Conservation (phyloP, 2,797 vertebrate genomes). For the Heliangelus exortis region DNA sequence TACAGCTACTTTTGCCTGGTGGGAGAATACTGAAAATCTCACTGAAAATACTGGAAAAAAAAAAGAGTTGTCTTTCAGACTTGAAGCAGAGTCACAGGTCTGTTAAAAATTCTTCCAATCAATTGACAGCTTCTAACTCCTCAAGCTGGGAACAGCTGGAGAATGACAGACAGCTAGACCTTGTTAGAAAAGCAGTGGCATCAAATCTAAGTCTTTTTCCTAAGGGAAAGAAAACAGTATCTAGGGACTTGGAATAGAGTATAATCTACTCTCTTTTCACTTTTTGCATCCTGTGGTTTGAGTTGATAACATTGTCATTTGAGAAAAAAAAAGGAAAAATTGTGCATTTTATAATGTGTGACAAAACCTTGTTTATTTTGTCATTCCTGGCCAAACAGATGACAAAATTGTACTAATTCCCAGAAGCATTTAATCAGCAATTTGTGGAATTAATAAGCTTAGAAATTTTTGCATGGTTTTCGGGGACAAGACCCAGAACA, state of each 20-base stretch:
- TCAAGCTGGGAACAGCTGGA: conserved; percentile 36
- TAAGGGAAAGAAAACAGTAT: neutral
- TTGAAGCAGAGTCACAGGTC: neutral
- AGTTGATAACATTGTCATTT: neutral
- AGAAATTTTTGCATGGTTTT: neutral
- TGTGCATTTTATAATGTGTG: neutral
- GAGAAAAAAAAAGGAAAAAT: neutral
- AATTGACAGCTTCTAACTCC: conserved; percentile 19
- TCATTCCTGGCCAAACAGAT: neutral
- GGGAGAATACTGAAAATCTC: neutral
- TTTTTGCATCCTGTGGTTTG: neutral
- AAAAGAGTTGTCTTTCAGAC: neutral
- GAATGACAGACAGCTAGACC: neutral
- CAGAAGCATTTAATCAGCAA: neutral
- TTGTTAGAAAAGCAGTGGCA: neutral
- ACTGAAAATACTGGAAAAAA: too few species aligned
- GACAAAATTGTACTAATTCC: neutral
- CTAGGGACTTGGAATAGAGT: neutral
- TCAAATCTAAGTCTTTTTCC: neutral
- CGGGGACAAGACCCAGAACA: neutral
- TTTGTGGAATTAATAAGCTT: neutral
- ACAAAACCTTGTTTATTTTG: neutral
- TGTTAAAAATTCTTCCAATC: neutral
- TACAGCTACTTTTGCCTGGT: neutral
- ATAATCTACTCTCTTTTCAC: neutral